Evolutionary conservation across 2,888 invertebrate species (phyloP), one percentile per base, ranked within the genome.

Genomic region (Drosophila gaucha): DNA sequence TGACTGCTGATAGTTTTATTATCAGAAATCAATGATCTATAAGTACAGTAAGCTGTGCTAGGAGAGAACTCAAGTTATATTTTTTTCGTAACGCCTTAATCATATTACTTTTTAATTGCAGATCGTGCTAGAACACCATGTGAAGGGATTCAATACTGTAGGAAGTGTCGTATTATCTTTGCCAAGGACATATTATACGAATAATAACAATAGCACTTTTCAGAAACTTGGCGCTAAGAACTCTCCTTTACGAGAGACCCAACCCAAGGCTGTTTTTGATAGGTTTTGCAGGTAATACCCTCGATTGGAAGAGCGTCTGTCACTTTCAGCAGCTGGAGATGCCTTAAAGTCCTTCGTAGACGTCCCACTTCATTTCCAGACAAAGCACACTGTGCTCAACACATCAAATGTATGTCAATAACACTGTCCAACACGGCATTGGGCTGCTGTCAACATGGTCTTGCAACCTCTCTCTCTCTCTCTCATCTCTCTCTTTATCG

Each of bases 21-120:
- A 84, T 86, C 84, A 59, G 41, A 67, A 86, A 80, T 84, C 84
- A 85, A 75, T 77, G 86, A 86, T 85, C 86, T 86, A 78, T 75
- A 72, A 74, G 41, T 77, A 78, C 71, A 74, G 83, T 74, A 8
- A 33, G 36, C 6, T n/a, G 47, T 59, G 54, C n/a, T 8, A 54
- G 22, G 24, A 9, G 31, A 30, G 10, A 14, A 14, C 28, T 16
- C 16, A 12, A 24, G 3, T 1, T 39, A 14, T 3, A n/a, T 20
- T 20, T 20, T 1, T 9, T 1, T 18, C 2, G 1, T 2, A n/a
- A 31, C 3, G 12, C 12, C 31, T 31, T n/a, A 31, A n/a, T 6
- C 3, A 12, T 12, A 6, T 12, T 14, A 22, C 0, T 9, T 28
- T 43, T 43, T 16, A 16, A 43, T 28, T 10, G 16, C 16, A 16